These are phyloP conservation scores for Acropternis orthonyx DNA, from an alignment of 2,797 vertebrate species.

Conservation along the genomic window DNA sequence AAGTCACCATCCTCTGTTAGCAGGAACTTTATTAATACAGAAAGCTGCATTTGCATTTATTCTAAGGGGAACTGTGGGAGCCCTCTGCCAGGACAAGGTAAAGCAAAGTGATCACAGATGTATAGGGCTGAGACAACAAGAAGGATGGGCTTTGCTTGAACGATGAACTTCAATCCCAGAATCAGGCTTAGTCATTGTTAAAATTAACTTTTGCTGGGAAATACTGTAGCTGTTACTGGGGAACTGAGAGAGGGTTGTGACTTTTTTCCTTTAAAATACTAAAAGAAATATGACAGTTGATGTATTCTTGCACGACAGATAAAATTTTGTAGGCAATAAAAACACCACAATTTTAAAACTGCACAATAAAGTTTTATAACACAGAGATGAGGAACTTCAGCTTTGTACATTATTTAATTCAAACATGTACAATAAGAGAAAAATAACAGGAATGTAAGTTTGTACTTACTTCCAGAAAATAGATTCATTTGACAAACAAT, in stretches of 20 bases:
- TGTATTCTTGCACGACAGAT: neutral
- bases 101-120: neutral
- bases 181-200: neutral
- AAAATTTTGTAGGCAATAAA: neutral
- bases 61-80: neutral
- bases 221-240: neutral
- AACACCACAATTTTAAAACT: neutral
- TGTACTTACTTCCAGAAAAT: constrained; percentile 69
- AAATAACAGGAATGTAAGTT: constrained; percentile 60
- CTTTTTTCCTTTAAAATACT: neutral
- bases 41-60: neutral
- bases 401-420: constrained; percentile 70
- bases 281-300: neutral
- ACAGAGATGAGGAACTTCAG: constrained; percentile 29
- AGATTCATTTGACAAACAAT: constrained; percentile 61
- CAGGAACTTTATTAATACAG: neutral
- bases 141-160: neutral
- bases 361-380: constrained; percentile 38
- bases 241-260: neutral
- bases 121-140: neutral
- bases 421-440: constrained; percentile 66
- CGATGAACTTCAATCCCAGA: neutral
- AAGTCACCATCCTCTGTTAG: neutral
- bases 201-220: neutral
- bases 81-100: neutral